Base-by-base conservation (phyloP, 2,797 vertebrate species). In the Acrocephalus scirpaceus region DNA sequence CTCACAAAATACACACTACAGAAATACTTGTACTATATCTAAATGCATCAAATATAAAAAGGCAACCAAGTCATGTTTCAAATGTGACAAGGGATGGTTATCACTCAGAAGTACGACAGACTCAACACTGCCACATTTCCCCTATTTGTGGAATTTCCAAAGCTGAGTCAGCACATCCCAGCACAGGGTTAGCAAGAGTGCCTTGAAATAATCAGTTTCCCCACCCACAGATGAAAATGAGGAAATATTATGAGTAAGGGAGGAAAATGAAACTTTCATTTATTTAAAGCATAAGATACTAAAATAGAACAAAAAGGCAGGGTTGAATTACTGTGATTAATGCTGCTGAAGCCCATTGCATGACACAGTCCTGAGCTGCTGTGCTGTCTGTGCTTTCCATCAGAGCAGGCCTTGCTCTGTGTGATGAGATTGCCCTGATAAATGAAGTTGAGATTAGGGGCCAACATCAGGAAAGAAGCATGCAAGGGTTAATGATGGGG, bases 41-140 rank as follows among this genome's bases (percentile, higher is more conserved):
- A 77, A 89, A 71, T 38, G 50, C 25, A 73, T 38, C 61, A 64
- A 87, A 69, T 72, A 77, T 61, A 84, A 92, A 96, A 92, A 89
- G 38, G 65, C 61, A 91, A 91, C 23, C 13, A 79, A 89, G 48
- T 48, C 62, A 48, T 80, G 36, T 64, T 92, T 93, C 73, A 71
- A 34, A 86, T 56, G 45, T 72, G 73, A 84, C 92, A 81, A 91
- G 30, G 25, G 73, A 67, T 19, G 47, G 38, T 69, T 95, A 73
- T 57, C 60, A 2, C 74, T 93, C 75, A 89, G 62, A 93, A 92
- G 50, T 12, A 74, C 0, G 4, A 79, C 79, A 95, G 95, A 69
- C 30, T 6, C 32, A 79, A 80, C 34, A 84, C 27, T 29, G 42
- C 25, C 21, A 57, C 19, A 22, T 88, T 81, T 26, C 54, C 22